These are phyloP conservation scores for Polylopha cassiicola DNA, from an alignment of 2,888 invertebrate species.

Conservation along the genomic window DNA sequence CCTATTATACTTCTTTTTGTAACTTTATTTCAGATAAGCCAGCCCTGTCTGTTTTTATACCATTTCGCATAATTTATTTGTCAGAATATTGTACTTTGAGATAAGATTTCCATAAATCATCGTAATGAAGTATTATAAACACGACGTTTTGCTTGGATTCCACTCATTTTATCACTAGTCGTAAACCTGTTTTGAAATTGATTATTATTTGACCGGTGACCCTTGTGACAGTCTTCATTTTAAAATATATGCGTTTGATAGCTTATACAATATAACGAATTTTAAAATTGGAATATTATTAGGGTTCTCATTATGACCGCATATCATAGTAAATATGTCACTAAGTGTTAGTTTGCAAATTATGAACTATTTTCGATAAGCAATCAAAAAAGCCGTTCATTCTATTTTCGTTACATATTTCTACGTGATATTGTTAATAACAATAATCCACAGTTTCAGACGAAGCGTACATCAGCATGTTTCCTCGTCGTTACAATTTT, in stretches of 20 bases:
- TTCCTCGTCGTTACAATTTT: conserved; percentile 29
- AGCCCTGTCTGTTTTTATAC: background rate
- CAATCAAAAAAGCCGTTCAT: too few species aligned
- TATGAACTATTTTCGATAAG: too few species aligned
- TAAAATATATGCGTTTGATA: conserved; percentile 14
- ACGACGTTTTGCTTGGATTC: conserved; percentile 27
- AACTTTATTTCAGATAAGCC: too few species aligned
- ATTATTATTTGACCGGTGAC: conserved; percentile 46
- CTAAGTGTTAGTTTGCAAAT: too few species aligned
- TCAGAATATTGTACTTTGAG: conserved; percentile 12
- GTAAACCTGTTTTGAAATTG: conserved; percentile 47
- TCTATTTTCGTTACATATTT: too few species aligned
- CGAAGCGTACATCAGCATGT: conserved; percentile 27
- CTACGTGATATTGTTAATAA: too few species aligned
- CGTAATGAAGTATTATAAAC: conserved; percentile 26
- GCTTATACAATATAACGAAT: conserved; percentile 13
- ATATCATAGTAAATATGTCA: too few species aligned
- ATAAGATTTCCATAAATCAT: conserved; percentile 27
- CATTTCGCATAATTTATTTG: conserved; percentile 1
- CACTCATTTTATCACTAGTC: conserved; percentile 37
- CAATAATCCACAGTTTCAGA: too few species aligned
- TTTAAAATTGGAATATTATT: conserved; percentile 1
- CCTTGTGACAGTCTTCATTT: conserved; percentile 26
- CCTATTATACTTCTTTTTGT: too few species aligned
- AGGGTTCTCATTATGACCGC: background rate